Evolutionary conservation across 2,113 vertebrate species (phyloP).

Genomic region (Uria lomvia): DNA sequence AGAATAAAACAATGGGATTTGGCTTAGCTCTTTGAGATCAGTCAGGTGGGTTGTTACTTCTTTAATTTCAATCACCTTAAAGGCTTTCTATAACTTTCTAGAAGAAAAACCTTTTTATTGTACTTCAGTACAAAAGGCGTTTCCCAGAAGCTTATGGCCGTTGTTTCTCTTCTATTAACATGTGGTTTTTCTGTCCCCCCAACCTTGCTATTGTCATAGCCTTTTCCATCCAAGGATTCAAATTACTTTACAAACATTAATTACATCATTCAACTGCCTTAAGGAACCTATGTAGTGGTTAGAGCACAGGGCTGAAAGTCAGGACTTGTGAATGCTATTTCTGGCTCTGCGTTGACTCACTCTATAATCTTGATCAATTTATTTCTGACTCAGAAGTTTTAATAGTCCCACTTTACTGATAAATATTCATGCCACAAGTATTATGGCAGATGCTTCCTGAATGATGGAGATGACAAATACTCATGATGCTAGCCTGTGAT

Average conservation of each 20-base stretch:
- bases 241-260: slow-evolving; percentile 1
- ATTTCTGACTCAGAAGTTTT: slow-evolving; percentile 55
- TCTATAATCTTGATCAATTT: slow-evolving; percentile 56
- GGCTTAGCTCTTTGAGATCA: background rate
- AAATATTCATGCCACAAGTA: slow-evolving; percentile 45
- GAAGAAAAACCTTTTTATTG: background rate
- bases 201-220: background rate
- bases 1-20: background rate
- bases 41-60: background rate
- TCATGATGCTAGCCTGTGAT: background rate
- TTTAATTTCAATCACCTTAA: background rate
- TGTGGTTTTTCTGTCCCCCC: background rate
- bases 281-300: slow-evolving; percentile 1
- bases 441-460: slow-evolving; percentile 10
- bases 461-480: slow-evolving; percentile 8
- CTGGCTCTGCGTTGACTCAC: slow-evolving; percentile 44
- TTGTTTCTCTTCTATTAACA: background rate
- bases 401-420: slow-evolving; percentile 50
- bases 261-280: background rate
- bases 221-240: background rate
- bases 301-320: background rate
- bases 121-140: background rate
- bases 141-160: background rate
- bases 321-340: slow-evolving; percentile 56
- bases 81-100: background rate